Base-by-base conservation (phyloP, 2,797 vertebrate genomes). In the Dallia pectoralis region DNA sequence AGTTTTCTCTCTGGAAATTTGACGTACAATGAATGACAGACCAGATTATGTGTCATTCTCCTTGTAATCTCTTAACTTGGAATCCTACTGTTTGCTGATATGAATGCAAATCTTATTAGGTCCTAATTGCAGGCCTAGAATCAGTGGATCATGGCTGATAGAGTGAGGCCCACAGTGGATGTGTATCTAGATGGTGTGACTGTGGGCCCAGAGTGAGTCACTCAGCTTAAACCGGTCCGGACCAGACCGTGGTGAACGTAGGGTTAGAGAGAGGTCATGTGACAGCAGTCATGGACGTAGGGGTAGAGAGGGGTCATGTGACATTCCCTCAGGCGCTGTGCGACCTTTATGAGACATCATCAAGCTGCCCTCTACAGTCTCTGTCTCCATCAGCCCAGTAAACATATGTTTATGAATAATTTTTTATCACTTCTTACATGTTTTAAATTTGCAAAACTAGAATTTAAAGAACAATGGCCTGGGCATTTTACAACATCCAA, bases 131-230 rank as follows among this genome's bases (percentile, higher is more conserved):
- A 22, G 53, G 9, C n/a, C 22, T 25, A 56, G 53, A 9, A 56
- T 22, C 53, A 25, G 22, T 25, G 22, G 53, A 27, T 59, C 22
- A 59, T 25, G 53, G 16, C 3, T 59, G 53, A 56, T 7, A 56
- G 53, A 25, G 25, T 59, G 19, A 25, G 9, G 30, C 12, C 68
- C n/a, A 56, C 32, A 74, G 53, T 1, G 61, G 2, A 25, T 56
- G n/a, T 32, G 1, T 72, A 74, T 76, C 59, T 79, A 30, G 61
- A 72, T 68, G 70, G 77, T 15, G 5, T 65, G 14, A 56, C 61
- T 63, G 29, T 27, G 51, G 29, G 29, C 27, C 53, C 44, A 61
- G 70, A 19, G 33, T 69, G 36, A 81, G 7, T 77, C 68, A 70
- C 48, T 67, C 59, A 44, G 47, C 36, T 66, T 18, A 53, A 63